A percentile compares a stretch with the other conserved stretches of the same genome.
Evolutionary conservation across 2,113 vertebrate genomes (phyloP).

Genomic region (Dasyornis broadbenti): DNA sequence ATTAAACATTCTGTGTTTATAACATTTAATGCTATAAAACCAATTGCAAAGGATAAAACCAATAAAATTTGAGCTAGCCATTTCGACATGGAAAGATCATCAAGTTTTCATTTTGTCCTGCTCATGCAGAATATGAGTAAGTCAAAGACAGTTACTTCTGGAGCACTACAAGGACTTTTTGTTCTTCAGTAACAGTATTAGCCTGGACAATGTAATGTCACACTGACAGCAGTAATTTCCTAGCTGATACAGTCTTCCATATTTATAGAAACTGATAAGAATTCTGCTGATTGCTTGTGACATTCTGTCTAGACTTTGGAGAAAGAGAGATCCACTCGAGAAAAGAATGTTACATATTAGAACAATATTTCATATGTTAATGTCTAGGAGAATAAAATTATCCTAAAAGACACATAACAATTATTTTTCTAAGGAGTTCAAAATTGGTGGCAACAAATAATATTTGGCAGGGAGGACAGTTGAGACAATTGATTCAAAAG

Average conservation of each 20-base stretch:
- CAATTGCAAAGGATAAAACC: neutral
- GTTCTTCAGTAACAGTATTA: conserved; percentile 52
- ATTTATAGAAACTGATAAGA: conserved; percentile 68
- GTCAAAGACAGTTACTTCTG: neutral
- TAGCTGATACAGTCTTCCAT: conserved; percentile 28
- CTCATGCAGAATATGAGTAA: neutral
- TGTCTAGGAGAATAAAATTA: conserved; percentile 41
- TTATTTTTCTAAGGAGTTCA: neutral
- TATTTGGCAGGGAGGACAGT: neutral
- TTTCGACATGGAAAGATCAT: neutral
- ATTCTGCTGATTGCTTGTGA: conserved; percentile 63
- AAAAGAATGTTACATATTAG: conserved; percentile 31
- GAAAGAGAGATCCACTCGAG: neutral
- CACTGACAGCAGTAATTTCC: conserved; percentile 54
- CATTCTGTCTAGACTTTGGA: conserved; percentile 65
- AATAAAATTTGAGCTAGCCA: neutral
- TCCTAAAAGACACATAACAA: conserved; percentile 14
- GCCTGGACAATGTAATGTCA: conserved; percentile 51
- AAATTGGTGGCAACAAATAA: neutral
- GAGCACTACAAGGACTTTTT: conserved; percentile 44
- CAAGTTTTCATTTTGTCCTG: conserved; percentile 12
- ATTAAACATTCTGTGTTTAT: neutral
- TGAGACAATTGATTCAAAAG: conserved; percentile 6
- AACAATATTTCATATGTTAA: conserved; percentile 53
- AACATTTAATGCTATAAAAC: neutral